A percentile compares a stretch with the other conserved stretches of the same genome.
Conservation (phyloP, 2,797 vertebrate species). For the Pseudomugil gertrudae region DNA sequence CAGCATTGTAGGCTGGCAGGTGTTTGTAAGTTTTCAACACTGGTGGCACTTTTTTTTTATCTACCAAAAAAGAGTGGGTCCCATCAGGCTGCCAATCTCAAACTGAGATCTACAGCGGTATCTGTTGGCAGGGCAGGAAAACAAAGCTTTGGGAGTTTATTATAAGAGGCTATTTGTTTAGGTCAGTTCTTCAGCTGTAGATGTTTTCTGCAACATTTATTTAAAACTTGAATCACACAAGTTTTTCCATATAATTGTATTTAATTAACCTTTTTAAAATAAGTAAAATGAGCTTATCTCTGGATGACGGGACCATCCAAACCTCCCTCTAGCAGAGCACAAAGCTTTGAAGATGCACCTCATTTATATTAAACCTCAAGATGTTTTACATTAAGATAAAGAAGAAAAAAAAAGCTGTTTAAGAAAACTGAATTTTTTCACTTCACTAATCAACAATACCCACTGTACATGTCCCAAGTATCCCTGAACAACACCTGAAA, state of each 20-base stretch:
- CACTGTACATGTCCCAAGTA: background rate
- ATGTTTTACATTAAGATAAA: background rate
- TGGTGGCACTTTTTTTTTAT: slow-evolving; percentile 55
- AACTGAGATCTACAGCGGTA: slow-evolving; percentile 26
- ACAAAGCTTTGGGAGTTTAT: background rate
- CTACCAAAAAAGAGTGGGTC: too few relatives aligned
- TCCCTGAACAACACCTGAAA: background rate
- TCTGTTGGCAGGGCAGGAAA: slow-evolving; percentile 32
- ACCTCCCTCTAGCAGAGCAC: background rate
- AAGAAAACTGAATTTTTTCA: background rate
- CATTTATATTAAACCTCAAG: background rate
- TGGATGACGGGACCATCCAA: background rate
- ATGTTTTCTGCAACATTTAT: background rate
- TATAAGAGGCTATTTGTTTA: background rate
- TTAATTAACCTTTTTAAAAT: background rate
- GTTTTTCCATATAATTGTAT: background rate
- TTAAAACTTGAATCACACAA: background rate
- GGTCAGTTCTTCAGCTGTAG: background rate
- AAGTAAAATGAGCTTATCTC: background rate
- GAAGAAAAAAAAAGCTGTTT: background rate
- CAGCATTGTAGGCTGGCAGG: slow-evolving; percentile 72
- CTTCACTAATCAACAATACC: background rate
- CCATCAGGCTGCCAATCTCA: too few relatives aligned
- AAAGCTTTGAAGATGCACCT: background rate
- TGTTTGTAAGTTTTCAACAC: slow-evolving; percentile 59